Conservation (phyloP, 2,113 vertebrate genomes). For the Trachemys scripta region DNA sequence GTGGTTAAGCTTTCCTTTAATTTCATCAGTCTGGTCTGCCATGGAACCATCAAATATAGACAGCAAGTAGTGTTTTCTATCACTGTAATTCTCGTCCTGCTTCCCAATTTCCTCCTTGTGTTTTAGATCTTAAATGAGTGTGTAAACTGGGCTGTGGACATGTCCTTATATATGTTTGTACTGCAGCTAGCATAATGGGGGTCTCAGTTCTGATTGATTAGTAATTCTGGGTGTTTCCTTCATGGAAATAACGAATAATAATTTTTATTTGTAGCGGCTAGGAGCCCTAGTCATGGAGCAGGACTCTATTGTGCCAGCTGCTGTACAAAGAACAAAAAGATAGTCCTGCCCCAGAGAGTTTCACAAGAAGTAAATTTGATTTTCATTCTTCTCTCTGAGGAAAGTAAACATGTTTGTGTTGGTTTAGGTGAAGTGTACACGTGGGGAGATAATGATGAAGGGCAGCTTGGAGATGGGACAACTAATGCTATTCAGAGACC, state of each 20-base stretch:
- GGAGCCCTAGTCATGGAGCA: background rate
- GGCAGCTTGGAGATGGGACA: slow-evolving; percentile 96
- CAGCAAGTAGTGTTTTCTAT: background rate
- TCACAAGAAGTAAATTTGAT: background rate
- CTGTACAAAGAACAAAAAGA: background rate
- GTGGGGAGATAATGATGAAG: slow-evolving; percentile 99
- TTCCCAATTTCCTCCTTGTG: background rate
- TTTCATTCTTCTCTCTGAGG: background rate
- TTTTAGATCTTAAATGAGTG: background rate
- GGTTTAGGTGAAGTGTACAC: slow-evolving; percentile 95
- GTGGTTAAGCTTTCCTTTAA: background rate
- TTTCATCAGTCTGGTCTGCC: background rate
- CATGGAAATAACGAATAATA: background rate
- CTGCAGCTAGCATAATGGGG: background rate
- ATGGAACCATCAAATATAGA: background rate
- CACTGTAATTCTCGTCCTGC: background rate
- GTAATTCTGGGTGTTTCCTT: background rate
- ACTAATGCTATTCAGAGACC: slow-evolving; percentile 99
- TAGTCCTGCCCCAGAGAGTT: background rate
- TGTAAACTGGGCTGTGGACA: background rate
- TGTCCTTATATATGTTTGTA: background rate
- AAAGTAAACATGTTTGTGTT: background rate
- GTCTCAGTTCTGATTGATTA: background rate
- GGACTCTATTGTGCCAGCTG: background rate
- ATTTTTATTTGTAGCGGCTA: background rate